A percentile compares a stretch with the other conserved stretches of the same genome.
Evolutionary conservation across 2,888 invertebrate species (phyloP).

Genomic region (Oscheius onirici): DNA sequence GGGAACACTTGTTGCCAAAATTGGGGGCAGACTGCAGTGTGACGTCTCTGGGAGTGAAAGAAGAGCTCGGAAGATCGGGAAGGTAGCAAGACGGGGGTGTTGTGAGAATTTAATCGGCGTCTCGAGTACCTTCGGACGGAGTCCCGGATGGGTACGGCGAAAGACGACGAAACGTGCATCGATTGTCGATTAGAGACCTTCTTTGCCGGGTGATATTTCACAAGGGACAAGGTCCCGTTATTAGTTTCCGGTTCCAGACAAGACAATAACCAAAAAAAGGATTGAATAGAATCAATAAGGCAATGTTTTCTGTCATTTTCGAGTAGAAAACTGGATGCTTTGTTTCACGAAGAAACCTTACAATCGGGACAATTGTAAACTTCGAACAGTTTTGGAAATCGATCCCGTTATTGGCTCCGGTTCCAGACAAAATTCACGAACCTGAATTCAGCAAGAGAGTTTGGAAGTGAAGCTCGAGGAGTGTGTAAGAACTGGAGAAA

Average conservation of each 20-base stretch:
- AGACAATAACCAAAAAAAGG: too few species aligned
- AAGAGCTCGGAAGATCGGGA: neutral
- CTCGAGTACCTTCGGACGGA: slow-evolving; percentile 23
- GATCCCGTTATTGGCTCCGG: too few species aligned
- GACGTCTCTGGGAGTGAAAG: neutral
- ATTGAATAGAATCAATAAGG: neutral
- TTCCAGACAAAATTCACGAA: too few species aligned
- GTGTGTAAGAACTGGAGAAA: too few species aligned
- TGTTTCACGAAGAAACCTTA: neutral
- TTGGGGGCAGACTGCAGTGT: neutral
- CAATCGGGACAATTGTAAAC: neutral
- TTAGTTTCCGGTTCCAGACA: neutral
- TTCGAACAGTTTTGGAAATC: too few species aligned
- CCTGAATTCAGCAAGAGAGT: too few species aligned
- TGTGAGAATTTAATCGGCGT: slow-evolving; percentile 24
- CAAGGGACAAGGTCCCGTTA: neutral
- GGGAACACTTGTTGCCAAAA: slow-evolving; percentile 22
- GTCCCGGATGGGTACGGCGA: slow-evolving; percentile 1
- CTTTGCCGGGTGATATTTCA: neutral
- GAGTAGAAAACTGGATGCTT: neutral
- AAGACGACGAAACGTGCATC: slow-evolving; percentile 22
- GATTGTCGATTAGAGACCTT: slow-evolving; percentile 21
- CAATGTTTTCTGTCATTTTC: neutral
- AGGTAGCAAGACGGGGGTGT: neutral
- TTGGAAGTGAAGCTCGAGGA: too few species aligned